Evolutionary conservation across 1,140 invertebrate species (phyloP).

Genomic region (Zaprionus capensis): DNA sequence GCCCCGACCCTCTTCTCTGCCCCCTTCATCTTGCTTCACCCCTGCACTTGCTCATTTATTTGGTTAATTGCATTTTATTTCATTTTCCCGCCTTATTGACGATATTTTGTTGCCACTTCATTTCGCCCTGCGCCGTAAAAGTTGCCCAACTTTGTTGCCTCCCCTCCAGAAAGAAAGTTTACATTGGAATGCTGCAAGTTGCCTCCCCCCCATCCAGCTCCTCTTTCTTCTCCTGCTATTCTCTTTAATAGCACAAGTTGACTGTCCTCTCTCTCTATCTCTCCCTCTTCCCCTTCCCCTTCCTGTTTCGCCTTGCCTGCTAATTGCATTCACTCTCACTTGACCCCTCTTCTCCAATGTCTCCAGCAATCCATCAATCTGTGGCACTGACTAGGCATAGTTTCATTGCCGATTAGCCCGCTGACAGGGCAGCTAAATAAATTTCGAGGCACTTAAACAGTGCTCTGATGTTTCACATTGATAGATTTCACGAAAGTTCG

Average conservation of each 20-base stretch:
- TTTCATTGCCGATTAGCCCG: conserved; percentile 39
- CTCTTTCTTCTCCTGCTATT: not conserved
- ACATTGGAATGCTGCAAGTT: conserved; percentile 9
- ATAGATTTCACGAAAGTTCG: conserved; percentile 18
- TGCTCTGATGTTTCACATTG: conserved; percentile 38
- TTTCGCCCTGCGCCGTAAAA: conserved; percentile 9
- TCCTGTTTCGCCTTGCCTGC: not conserved
- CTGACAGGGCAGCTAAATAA: conserved; percentile 35
- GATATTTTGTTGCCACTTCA: conserved; percentile 34
- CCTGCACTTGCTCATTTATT: conserved; percentile 7
- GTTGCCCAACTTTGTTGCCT: conserved; percentile 23
- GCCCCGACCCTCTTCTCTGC: not conserved
- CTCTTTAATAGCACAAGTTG: not conserved
- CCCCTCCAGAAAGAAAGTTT: not conserved
- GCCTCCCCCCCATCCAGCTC: not conserved
- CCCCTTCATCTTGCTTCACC: too few species aligned
- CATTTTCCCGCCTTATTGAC: conserved; percentile 43
- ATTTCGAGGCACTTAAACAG: conserved; percentile 35
- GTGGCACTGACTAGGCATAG: conserved; percentile 24
- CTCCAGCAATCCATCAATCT: conserved; percentile 35
- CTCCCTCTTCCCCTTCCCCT: not conserved
- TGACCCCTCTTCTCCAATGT: not conserved
- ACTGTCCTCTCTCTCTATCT: not conserved
- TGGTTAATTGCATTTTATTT: conserved; percentile 52
- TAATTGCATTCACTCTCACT: conserved; percentile 28